A percentile compares a stretch with the other conserved stretches of the same genome.
Conservation (phyloP, 2,797 vertebrate genomes). For the Pipistrellus nathusii region DNA sequence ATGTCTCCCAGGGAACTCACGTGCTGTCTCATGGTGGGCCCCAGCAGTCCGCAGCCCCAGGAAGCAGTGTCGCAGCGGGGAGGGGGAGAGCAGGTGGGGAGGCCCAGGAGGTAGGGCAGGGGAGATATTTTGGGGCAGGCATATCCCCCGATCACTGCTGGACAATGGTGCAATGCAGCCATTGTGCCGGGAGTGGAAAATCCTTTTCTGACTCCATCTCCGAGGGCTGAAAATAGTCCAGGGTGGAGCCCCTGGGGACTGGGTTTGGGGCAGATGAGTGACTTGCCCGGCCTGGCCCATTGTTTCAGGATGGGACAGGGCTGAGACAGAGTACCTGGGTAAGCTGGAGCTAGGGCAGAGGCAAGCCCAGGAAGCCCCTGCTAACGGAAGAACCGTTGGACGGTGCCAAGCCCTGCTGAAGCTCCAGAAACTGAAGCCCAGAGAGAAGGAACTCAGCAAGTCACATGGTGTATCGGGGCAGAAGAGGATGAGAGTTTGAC, state of each 20-base stretch:
- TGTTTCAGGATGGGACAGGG: slow-evolving; percentile 60
- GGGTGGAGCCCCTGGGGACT: slow-evolving; percentile 21
- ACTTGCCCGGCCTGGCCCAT: not conserved
- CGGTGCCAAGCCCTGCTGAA: too few relatives aligned
- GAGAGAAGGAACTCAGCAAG: not conserved
- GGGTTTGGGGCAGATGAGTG: slow-evolving; percentile 23
- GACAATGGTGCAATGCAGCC: slow-evolving; percentile 67
- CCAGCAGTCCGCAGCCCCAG: not conserved
- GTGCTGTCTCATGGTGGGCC: not conserved
- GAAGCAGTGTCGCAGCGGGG: not conserved
- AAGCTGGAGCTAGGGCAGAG: not conserved
- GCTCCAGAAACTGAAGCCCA: not conserved
- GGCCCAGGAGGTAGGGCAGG: not conserved
- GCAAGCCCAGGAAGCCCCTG: not conserved
- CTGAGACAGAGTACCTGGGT: slow-evolving; percentile 16
- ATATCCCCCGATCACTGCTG: not conserved
- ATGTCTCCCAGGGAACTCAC: not conserved
- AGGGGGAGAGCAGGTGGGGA: not conserved
- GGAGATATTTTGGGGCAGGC: slow-evolving; percentile 54
- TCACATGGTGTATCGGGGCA: not conserved
- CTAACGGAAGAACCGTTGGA: not conserved
- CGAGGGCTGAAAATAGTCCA: slow-evolving; percentile 71
- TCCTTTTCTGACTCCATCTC: slow-evolving; percentile 64
- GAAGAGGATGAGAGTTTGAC: not conserved
- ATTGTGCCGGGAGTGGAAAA: slow-evolving; percentile 78